These are phyloP conservation scores for Hemiprocne comata DNA, from an alignment of 2,113 vertebrate species.

Conservation along the genomic window DNA sequence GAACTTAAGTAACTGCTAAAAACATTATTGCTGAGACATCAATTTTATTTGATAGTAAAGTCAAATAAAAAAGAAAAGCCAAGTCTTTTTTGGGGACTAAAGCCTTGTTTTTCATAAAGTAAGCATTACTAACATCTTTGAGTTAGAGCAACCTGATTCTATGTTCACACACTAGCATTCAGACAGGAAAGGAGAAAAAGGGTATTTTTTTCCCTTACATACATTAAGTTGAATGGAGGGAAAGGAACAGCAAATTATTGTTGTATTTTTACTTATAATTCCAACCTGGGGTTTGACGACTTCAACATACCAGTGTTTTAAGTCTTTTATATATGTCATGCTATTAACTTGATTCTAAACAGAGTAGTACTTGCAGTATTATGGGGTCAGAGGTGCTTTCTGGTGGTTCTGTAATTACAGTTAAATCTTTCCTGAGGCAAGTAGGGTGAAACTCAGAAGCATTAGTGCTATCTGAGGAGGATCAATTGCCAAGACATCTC, in stretches of 20 bases:
- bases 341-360: neutral
- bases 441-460: neutral
- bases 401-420: neutral
- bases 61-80: neutral
- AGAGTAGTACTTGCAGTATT: neutral
- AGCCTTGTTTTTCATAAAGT: neutral
- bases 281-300: neutral
- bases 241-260: neutral
- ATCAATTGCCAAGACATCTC: neutral
- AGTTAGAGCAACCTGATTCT: neutral
- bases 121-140: neutral
- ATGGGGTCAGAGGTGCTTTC: neutral
- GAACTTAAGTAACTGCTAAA: neutral
- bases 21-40: neutral
- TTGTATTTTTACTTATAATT: neutral
- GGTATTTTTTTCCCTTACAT: neutral
- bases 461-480: neutral
- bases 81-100: neutral
- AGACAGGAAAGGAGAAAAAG: neutral
- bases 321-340: neutral
- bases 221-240: neutral
- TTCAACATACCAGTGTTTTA: neutral
- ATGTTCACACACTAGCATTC: neutral
- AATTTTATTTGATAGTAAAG: neutral
- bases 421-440: neutral